These are phyloP conservation scores for Diaprepes abbreviatus DNA, from an alignment of 2,888 invertebrate species.

Conservation along the genomic window DNA sequence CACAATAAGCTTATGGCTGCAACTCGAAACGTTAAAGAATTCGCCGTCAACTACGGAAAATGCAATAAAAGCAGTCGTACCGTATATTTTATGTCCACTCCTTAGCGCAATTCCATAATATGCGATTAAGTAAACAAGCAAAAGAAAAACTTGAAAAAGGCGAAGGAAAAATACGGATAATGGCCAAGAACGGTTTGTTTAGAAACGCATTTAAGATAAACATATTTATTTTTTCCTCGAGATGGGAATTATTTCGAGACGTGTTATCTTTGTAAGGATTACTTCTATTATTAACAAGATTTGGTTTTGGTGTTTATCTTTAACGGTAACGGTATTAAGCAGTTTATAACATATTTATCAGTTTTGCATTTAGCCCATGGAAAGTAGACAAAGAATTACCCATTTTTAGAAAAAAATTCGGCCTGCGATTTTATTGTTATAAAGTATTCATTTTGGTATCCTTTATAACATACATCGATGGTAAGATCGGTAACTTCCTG, in stretches of 20 bases:
- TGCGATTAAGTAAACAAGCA: slow-evolving; percentile 25
- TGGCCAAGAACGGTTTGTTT: neutral
- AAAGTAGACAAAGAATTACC: too few species aligned
- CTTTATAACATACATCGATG: too few species aligned
- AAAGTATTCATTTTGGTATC: too few species aligned
- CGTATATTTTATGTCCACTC: slow-evolving; percentile 8
- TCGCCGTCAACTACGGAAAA: slow-evolving; percentile 10
- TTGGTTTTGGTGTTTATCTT: too few species aligned
- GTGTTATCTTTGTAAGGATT: neutral
- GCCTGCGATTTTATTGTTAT: too few species aligned
- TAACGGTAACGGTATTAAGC: too few species aligned
- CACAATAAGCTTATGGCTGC: neutral
- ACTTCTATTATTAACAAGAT: too few species aligned
- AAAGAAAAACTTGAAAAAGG: slow-evolving; percentile 4
- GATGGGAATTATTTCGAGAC: neutral
- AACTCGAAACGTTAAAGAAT: neutral
- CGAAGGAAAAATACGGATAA: neutral
- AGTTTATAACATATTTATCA: too few species aligned
- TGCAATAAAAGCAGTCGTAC: slow-evolving; percentile 18
- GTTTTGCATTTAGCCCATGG: too few species aligned
- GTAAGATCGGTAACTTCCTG: too few species aligned
- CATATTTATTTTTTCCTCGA: neutral
- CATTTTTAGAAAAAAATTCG: too few species aligned
- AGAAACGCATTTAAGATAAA: slow-evolving; percentile 1
- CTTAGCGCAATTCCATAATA: slow-evolving; percentile 14